Evolutionary conservation across 1,140 invertebrate species (phyloP), one percentile per base, ranked within the genome.

Genomic region (Melipona quadrifasciata): DNA sequence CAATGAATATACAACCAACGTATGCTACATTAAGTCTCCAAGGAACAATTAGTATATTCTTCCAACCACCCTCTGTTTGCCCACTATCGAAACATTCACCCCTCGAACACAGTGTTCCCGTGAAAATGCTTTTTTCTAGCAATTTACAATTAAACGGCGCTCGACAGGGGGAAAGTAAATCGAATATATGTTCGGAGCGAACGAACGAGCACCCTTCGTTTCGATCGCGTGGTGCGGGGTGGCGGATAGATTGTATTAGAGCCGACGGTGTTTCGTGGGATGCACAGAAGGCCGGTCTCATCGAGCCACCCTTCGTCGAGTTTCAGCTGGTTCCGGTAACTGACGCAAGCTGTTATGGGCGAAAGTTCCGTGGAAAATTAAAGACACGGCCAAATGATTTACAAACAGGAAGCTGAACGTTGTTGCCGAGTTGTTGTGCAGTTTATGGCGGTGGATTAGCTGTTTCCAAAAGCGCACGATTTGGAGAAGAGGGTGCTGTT

Each of bases 181-280:
- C 64, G 85, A 51, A 24, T 51, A 61, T 34, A 47, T 47, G 10
- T 47, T 47, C 39, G 39, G 6, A 8, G 39, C 57, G 61, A 83
- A 82, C 76, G 80, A 80, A 80, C 74, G 73, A 64, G 53, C 64
- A 84, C 86, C 85, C 86, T 86, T 80, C 80, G 86, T 76, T 86
- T 84, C 85, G 84, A 80, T 1, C 76, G n/a, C 51, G 86, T 72
- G 80, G 71, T 77, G 31, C 72, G 31, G 24, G 39, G 2, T 6
- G 47, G 17, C 39, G 64, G 80, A n/a, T n/a, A 80, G 57, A 84
- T 84, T 78, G 64, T 75, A 81, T 87, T 83, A 83, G 34, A 58
- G 70, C 47, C 24, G 61, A 47, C 53, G 79, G 27, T 27, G 61
- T 68, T 31, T 83, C 77, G 47, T 84, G 70, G 24, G 70, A 76